These are phyloP conservation scores for Neomonachus schauinslandi DNA, from an alignment of 2,113 vertebrate genomes.

Conservation along the genomic window DNA sequence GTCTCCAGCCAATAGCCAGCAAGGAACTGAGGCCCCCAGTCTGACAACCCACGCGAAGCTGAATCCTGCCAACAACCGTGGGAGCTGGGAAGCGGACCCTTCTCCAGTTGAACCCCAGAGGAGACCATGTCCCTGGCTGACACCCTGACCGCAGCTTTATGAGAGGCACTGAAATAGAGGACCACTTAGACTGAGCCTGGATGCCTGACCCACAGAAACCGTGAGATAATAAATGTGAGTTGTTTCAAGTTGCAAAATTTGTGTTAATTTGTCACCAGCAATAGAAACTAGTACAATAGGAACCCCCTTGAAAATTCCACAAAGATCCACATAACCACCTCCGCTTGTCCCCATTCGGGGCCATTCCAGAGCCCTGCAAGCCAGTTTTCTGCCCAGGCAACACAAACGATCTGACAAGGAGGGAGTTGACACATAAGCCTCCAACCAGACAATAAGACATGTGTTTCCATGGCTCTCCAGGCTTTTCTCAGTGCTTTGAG, in stretches of 20 bases:
- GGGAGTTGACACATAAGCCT: not conserved
- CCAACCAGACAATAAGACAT: rapidly evolving
- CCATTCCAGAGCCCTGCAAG: not conserved
- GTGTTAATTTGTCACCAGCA: not conserved
- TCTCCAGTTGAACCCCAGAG: not conserved
- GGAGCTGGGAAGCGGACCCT: not conserved
- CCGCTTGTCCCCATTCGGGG: rapidly evolving
- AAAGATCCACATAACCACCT: not conserved
- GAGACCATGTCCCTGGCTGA: not conserved
- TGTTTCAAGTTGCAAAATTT: not conserved
- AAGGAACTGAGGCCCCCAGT: not conserved
- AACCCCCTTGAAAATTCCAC: not conserved
- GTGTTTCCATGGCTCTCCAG: not conserved
- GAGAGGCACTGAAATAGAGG: not conserved
- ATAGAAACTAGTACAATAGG: not conserved
- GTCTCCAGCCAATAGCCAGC: not conserved
- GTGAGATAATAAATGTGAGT: not conserved
- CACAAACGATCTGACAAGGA: not conserved
- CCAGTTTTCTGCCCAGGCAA: not conserved
- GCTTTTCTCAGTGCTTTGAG: not conserved
- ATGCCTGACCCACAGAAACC: not conserved
- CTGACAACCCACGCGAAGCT: not conserved
- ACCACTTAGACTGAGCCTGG: not conserved
- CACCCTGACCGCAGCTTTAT: not conserved
- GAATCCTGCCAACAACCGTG: too few relatives aligned